Percentiles rank a stretch among this genome's conserved stretches.
phyloP scores from a whole-genome alignment of 2,888 invertebrate genomes.

The Caradrina kadenii region DNA sequence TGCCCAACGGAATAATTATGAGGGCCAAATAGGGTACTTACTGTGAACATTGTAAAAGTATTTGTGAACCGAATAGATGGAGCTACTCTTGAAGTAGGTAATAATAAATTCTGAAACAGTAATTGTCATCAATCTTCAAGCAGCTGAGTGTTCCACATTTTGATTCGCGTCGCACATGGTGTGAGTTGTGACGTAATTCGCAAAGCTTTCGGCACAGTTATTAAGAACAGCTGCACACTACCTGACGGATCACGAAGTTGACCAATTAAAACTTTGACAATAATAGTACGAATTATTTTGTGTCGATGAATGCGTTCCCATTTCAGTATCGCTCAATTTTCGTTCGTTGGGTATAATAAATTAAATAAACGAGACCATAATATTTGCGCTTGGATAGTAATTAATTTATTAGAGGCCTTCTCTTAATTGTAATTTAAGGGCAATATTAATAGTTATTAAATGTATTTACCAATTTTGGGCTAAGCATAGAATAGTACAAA shows the following conservation, averaged over 20 bases:
- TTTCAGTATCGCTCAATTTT: constrained; percentile 50
- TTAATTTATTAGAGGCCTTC: constrained; percentile 55
- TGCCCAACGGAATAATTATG: constrained; percentile 64
- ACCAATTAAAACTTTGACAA: constrained; percentile 63
- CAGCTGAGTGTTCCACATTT: constrained; percentile 51
- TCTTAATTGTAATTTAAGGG: constrained; percentile 47
- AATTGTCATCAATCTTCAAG: constrained; percentile 56
- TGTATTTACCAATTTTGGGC: constrained; percentile 46
- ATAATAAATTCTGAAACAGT: constrained; percentile 47
- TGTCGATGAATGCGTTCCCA: constrained; percentile 55
- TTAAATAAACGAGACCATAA: constrained; percentile 51
- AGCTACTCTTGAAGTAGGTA: constrained; percentile 24
- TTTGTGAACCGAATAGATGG: constrained; percentile 39
- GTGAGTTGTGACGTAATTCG: constrained; percentile 53
- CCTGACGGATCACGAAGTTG: constrained; percentile 58
- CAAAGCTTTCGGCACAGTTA: constrained; percentile 55
- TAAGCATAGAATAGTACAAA: constrained; percentile 50
- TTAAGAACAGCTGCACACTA: constrained; percentile 57
- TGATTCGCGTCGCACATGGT: constrained; percentile 52
- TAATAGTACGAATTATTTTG: constrained; percentile 55
- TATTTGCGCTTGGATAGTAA: constrained; percentile 52
- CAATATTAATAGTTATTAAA: constrained; percentile 45
- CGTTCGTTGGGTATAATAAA: constrained; percentile 47
- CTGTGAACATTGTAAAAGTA: constrained; percentile 49
- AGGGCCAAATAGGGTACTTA: constrained; percentile 58